A percentile compares a stretch with the other conserved stretches of the same genome.
Evolutionary conservation across 2,888 invertebrate species (phyloP).

Genomic region (Melinaea marsaeus): DNA sequence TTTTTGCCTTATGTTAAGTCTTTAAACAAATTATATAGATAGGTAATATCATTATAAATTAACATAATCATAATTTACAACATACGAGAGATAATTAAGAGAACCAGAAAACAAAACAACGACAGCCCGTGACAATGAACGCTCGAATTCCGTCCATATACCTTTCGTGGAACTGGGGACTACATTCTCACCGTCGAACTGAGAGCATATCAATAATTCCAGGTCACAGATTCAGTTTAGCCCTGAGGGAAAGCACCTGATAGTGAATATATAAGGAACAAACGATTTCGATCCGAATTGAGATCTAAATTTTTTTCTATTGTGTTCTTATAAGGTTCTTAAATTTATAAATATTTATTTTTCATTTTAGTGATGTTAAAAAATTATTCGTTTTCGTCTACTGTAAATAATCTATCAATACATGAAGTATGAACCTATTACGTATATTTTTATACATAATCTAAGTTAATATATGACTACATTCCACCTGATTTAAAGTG

Average conservation of each 20-base stretch:
- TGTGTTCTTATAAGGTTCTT: no score
- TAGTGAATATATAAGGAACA: constrained; percentile 23
- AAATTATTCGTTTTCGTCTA: background rate
- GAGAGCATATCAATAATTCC: constrained; percentile 33
- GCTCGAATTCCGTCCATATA: constrained; percentile 13
- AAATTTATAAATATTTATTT: background rate
- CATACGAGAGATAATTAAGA: background rate
- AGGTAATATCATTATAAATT: no score
- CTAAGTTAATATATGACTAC: background rate
- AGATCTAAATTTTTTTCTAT: background rate
- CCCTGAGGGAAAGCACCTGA: constrained; percentile 26
- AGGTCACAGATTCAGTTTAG: constrained; percentile 19
- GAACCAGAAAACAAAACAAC: background rate
- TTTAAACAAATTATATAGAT: no score
- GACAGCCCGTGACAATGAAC: constrained; percentile 8
- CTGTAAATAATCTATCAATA: background rate
- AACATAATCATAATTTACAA: no score
- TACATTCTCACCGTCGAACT: constrained; percentile 16
- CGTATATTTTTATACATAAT: background rate
- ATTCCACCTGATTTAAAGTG: no score
- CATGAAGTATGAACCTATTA: background rate
- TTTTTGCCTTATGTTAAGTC: no score
- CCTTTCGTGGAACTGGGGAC: constrained; percentile 13
- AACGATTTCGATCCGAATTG: constrained; percentile 12
- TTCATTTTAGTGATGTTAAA: no score